Conservation (phyloP, 2,113 vertebrate species). For the Caloenas nicobarica region DNA sequence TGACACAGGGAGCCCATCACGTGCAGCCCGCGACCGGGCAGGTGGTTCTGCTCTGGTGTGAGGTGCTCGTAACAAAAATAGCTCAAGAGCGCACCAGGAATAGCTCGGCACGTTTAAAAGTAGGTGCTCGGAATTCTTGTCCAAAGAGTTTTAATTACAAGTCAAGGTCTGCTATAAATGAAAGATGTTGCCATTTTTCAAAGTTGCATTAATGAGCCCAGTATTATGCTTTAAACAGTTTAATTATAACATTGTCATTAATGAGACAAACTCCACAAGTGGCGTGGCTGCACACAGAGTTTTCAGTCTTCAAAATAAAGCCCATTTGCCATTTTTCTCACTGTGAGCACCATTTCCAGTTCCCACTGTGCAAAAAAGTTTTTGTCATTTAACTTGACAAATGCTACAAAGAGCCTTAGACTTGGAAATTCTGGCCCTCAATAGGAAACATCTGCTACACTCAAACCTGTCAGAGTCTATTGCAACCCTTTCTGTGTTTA, state of each 20-base stretch:
- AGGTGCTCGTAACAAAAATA: background rate
- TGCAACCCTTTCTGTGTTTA: background rate
- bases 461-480: background rate
- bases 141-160: background rate
- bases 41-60: background rate
- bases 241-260: background rate
- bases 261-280: background rate
- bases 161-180: background rate
- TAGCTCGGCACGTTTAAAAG: background rate
- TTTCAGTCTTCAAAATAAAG: background rate
- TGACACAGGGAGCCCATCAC: background rate
- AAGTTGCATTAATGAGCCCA: background rate
- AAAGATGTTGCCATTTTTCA: background rate
- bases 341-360: background rate
- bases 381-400: background rate
- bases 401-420: background rate
- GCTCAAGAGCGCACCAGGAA: background rate
- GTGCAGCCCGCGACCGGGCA: rapidly evolving
- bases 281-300: background rate
- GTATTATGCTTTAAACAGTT: background rate
- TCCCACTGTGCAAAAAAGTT: background rate
- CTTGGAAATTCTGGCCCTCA: background rate
- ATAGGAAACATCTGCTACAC: background rate
- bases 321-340: background rate
- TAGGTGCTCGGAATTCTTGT: background rate